Evolutionary conservation across 1,140 invertebrate species (phyloP).

Genomic region (Papilio polytes): DNA sequence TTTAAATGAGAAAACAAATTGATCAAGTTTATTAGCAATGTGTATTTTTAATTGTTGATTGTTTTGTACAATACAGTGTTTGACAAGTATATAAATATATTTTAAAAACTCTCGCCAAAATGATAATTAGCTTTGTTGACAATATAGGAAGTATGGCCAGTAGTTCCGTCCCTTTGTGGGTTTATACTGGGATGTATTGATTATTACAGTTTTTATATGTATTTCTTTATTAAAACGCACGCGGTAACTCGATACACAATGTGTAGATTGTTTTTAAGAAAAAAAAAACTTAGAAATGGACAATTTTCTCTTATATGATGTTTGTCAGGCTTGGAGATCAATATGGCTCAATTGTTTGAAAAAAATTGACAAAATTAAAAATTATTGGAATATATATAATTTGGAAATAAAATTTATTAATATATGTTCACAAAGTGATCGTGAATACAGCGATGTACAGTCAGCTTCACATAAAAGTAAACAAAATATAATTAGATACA

Average conservation of each 20-base stretch:
- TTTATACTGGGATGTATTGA: conserved; percentile 56
- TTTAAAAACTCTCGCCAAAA: background rate
- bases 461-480: background rate
- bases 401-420: conserved; percentile 38
- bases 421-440: conserved; percentile 36
- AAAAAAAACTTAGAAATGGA: conserved; percentile 7
- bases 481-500: background rate
- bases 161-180: conserved; percentile 73
- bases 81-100: background rate
- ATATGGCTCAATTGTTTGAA: conserved; percentile 39
- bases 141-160: conserved; percentile 69
- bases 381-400: conserved; percentile 2
- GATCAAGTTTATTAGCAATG: no score
- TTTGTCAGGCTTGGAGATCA: conserved; percentile 21
- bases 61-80: background rate
- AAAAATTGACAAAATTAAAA: conserved; percentile 4
- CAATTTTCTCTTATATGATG: conserved; percentile 7
- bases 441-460: background rate
- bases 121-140: conserved; percentile 45
- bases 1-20: no score
- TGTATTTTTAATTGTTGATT: background rate
- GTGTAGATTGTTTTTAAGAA: conserved; percentile 22
- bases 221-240: conserved; percentile 29
- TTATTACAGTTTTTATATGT: conserved; percentile 41
- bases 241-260: conserved; percentile 19